Evolutionary conservation across 2,888 invertebrate genomes (phyloP), one percentile per base, ranked within the genome.

Genomic region (Diarsia dahlii): DNA sequence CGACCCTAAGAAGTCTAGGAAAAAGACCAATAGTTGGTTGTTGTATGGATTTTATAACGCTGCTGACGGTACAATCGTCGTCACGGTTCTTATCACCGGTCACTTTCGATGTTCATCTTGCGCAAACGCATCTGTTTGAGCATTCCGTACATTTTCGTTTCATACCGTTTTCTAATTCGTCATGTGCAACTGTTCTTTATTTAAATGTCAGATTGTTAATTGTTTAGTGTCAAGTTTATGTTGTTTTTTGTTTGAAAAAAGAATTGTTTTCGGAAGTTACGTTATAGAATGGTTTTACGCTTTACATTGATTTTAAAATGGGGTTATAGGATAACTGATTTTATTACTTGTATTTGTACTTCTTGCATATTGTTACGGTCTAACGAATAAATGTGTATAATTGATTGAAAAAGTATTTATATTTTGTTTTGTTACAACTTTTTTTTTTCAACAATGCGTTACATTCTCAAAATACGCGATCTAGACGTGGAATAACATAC

Each of bases 81-180:
- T 75, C 84, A 85, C 84, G 87, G 83, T 83, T 87, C 82, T 88
- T 89, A 85, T 86, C 87, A 83, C 87, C 89, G 91, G 90, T 90
- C 93, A 95, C 95, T 95, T 95, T 95, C 95, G 94, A 93, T 94
- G 87, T 64, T 75, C 20, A 52, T 80, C 80, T 93, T 93, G 90
- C 91, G 89, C 89, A 92, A 93, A 74, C 86, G 87, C 91, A 91
- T 92, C 91, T 91, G 91, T 88, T 82, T 72, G 78, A 84, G 78
- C 90, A 92, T 92, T 89, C 90, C 89, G 69, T 76, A 82, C 81
- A 84, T 88, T 87, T 88, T 84, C 84, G 82, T 79, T 88, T 78
- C 81, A 84, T 88, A 82, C 86, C 71, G 86, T 88, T 87, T 89
- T 89, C 86, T 74, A 77, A 86, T 87, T 86, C 78, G 84, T 84